Evolutionary conservation across 2,888 invertebrate genomes (phyloP), one percentile per base, ranked within the genome.

Genomic region (Epinotia nisella): DNA sequence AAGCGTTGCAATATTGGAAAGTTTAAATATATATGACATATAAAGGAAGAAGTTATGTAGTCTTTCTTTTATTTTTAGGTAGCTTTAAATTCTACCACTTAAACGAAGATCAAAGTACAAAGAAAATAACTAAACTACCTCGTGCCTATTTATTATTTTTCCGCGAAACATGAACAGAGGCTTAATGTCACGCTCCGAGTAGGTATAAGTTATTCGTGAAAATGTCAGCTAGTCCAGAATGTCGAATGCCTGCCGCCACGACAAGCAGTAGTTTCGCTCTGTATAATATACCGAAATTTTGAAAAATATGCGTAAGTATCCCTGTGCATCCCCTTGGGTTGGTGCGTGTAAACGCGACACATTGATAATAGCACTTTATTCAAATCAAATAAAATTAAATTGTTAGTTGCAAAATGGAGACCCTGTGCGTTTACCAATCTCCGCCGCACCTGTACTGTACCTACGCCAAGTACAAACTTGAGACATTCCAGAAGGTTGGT

Each of bases 381-480:
- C 1, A 45, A 4, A 15, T 45, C 15, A 5, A n/a, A 49, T 49
- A n/a, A 45, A 49, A 7, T 49, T n/a, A n/a, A n/a, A n/a, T n/a
- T 13, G 49, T n/a, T n/a, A n/a, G n/a, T 49, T 49, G n/a, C n/a
- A 49, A 13, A 49, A n/a, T n/a, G n/a, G n/a, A 4, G 4, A 45
- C n/a, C 5, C n/a, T n/a, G n/a, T n/a, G 19, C 45, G 41, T 13
- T 61, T 51, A 53, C 51, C 65, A 65, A 35, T 55, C 35, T 53
- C 53, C 35, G 53, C 65, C 65, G 65, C 65, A 65, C 65, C 65
- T 65, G 65, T 56, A 24, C 65, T 65, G 65, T 56, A 24, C 49
- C 35, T 19, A 60, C 21, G 21, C 39, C 45, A 17, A 49, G 24
- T 24, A 11, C 24, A 45, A 9, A 60, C 13, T 64, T 29, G 64